These are phyloP conservation scores for Toxotes chatareus DNA, from an alignment of 2,113 vertebrate species.

Conservation along the genomic window DNA sequence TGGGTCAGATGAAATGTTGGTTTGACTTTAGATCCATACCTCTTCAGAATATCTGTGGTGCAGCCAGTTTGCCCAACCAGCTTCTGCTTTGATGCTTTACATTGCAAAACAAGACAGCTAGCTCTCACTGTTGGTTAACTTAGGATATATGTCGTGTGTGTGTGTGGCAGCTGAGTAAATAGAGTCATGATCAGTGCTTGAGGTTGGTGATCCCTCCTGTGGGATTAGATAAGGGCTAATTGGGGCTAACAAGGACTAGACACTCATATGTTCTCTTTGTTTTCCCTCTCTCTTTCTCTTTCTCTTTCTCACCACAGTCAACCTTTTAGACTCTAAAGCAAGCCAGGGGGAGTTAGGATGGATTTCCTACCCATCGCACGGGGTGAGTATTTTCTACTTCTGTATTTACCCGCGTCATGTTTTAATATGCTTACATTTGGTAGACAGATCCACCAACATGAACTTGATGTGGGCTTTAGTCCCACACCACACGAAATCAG, in stretches of 20 bases:
- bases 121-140: constrained; percentile 53
- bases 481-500: constrained; percentile 31
- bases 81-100: constrained; percentile 46
- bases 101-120: constrained; percentile 30
- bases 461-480: constrained; percentile 14
- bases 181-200: constrained; percentile 65
- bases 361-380: constrained; percentile 97
- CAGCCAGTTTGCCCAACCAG: constrained; percentile 15
- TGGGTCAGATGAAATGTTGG: constrained; percentile 36
- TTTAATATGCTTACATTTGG: constrained; percentile 33
- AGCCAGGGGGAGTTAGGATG: constrained; percentile 98
- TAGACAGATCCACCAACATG: constrained; percentile 19
- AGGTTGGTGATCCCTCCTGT: constrained; percentile 71
- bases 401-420: constrained; percentile 31
- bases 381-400: constrained; percentile 89
- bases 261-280: constrained; percentile 77
- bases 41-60: constrained; percentile 29
- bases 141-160: constrained; percentile 18
- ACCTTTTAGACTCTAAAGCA: constrained; percentile 98
- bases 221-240: constrained; percentile 72
- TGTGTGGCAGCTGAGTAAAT: constrained; percentile 85
- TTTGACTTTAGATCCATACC: constrained; percentile 16
- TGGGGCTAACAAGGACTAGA: constrained; percentile 81
- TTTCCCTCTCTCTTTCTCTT: constrained; percentile 75
- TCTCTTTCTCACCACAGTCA: constrained; percentile 87